These are phyloP conservation scores for Ypsolopha sequella DNA, from an alignment of 2,888 invertebrate genomes.

Conservation along the genomic window DNA sequence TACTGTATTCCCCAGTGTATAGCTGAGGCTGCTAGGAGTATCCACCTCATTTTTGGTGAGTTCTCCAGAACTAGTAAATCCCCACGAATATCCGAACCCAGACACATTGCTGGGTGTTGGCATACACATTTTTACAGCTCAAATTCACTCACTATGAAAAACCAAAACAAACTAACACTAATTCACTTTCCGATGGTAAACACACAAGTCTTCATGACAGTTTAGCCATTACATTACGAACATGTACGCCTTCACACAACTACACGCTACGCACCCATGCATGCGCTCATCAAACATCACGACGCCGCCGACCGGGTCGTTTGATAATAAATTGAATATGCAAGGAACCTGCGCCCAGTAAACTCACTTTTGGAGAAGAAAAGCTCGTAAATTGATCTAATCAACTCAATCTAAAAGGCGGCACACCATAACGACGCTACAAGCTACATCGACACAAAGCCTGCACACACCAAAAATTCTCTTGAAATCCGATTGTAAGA, in stretches of 20 bases:
- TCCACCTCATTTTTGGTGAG: conserved; percentile 65
- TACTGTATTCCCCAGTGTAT: conserved; percentile 63
- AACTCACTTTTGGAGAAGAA: conserved; percentile 23
- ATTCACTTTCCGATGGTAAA: conserved; percentile 58
- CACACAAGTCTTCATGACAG: conserved; percentile 62
- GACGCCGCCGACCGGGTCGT: conserved; percentile 20
- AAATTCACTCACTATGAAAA: conserved; percentile 35
- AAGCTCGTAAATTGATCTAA: conserved; percentile 37
- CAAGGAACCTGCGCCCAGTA: conserved; percentile 13
- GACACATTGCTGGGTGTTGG: conserved; percentile 66
- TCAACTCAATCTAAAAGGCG: conserved; percentile 52
- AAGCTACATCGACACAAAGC: conserved; percentile 46
- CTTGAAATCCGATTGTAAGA: conserved; percentile 13
- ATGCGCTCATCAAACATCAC: conserved; percentile 28
- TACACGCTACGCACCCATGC: conserved; percentile 54
- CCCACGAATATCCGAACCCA: conserved; percentile 67
- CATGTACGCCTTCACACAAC: conserved; percentile 64
- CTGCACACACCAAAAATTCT: background rate
- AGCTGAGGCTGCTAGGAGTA: conserved; percentile 61
- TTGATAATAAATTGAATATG: conserved; percentile 23
- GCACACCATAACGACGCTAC: conserved; percentile 60
- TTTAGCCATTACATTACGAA: conserved; percentile 39
- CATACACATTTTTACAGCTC: conserved; percentile 60
- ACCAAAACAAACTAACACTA: conserved; percentile 50
- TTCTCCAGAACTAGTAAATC: conserved; percentile 61